Base-by-base conservation (phyloP, 1,140 invertebrate genomes). In the Paracyclopina nana region DNA sequence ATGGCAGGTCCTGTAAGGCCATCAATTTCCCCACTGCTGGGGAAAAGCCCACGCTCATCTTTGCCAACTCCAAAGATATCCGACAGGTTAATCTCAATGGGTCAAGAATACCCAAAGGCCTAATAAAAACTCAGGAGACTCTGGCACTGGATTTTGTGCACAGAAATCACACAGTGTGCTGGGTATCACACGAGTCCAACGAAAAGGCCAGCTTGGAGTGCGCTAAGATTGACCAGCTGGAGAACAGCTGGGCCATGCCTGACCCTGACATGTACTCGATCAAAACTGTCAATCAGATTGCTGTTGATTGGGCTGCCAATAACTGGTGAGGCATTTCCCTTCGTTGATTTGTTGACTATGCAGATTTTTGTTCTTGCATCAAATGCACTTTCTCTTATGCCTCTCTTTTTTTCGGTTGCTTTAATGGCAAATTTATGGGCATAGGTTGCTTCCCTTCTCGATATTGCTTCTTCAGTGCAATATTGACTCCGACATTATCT, bases 261-360 rank as follows among this genome's bases (percentile, higher is more conserved):
- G 26, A 22, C 6, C 40, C 30, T 20, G 26, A 34, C 27, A 16
- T 24, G 11, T 29, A n/a, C 34, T 20, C 26, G 11, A 31, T 50
- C 14, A n/a, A 22, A 11, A 27, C 26, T 49, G 72, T 80, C 41
- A 71, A 72, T 57, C 73, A 80, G 59, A 64, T 88, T 42, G 75
- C 79, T 2, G 67, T 82, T 52, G 85, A 91, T 63, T 91, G 85
- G 85, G 66, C 88, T 16, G 73, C 78, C 28, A 71, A 74, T 53
- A 85, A 82, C 62, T 79, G 84, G 73, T n/a, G n/a, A n/a, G n/a
- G n/a, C n/a, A n/a, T n/a, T n/a, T n/a, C n/a, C n/a, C n/a, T n/a
- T n/a, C n/a, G n/a, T n/a, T n/a, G n/a, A n/a, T n/a, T n/a, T n/a
- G n/a, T n/a, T n/a, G n/a, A n/a, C n/a, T n/a, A n/a, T n/a, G n/a